Evolutionary conservation across 1,140 invertebrate genomes (phyloP).

Genomic region (Caenorhabditis briggsae): DNA sequence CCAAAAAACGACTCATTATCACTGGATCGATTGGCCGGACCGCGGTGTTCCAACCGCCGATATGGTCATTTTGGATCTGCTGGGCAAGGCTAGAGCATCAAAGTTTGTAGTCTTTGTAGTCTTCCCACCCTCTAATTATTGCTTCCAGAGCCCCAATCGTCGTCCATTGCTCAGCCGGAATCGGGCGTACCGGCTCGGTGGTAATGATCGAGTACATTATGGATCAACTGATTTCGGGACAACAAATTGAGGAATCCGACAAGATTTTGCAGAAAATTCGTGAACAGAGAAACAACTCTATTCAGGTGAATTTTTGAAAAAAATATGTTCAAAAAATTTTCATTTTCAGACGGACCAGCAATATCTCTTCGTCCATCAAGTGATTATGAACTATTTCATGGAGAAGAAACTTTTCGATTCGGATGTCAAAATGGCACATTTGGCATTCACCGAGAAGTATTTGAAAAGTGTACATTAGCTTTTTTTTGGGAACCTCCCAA

Average conservation of each 20-base stretch:
- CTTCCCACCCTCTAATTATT: no score
- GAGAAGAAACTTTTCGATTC: slow-evolving; percentile 54
- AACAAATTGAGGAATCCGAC: slow-evolving; percentile 43
- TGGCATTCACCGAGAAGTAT: slow-evolving; percentile 33
- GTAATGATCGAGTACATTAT: slow-evolving; percentile 60
- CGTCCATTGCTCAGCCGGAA: slow-evolving; percentile 95
- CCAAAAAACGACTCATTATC: slow-evolving; percentile 57
- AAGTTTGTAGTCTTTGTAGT: slow-evolving; percentile 80
- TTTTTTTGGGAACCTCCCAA: no score
- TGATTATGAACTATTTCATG: slow-evolving; percentile 56
- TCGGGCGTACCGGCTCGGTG: slow-evolving; percentile 88
- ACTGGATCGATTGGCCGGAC: slow-evolving; percentile 66
- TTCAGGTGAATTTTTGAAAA: slow-evolving; percentile 9
- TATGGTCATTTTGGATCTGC: slow-evolving; percentile 40
- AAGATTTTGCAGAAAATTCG: slow-evolving; percentile 47
- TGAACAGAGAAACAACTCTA: slow-evolving; percentile 44
- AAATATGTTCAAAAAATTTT: not conserved
- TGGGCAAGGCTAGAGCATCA: slow-evolving; percentile 8
- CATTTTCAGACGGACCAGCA: slow-evolving; percentile 27
- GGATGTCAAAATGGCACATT: not conserved
- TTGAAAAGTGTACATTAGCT: not conserved
- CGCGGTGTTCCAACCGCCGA: slow-evolving; percentile 63
- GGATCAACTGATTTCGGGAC: slow-evolving; percentile 39
- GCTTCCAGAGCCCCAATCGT: slow-evolving; percentile 83
- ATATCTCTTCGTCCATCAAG: slow-evolving; percentile 58